Evolutionary conservation across 2,797 vertebrate genomes (phyloP), one percentile per base, ranked within the genome.

Genomic region (Danio choprae): DNA sequence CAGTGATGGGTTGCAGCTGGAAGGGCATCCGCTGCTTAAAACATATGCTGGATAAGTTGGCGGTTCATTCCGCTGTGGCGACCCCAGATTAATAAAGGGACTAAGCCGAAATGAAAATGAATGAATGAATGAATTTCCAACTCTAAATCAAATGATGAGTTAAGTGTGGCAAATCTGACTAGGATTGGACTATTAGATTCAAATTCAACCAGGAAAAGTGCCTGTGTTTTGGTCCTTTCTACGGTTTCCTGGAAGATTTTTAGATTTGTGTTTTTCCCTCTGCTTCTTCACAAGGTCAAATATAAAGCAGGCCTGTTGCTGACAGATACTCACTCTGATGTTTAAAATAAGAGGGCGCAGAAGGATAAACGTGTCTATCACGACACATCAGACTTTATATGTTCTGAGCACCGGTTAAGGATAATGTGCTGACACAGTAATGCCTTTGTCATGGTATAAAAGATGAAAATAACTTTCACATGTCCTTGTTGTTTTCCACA

Each of bases 221-320:
- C 29, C 1, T 29, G 65, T 48, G 8, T 6, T 6, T 50, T n/a
- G 67, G 5, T 46, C 65, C 11, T 22, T 12, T 65, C 6, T 41
- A 65, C 16, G 13, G 46, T 55, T 6, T 55, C 10, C 13, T 15
- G 41, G 68, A 15, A 9, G 1, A 20, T 29, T 13, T 12, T 43
- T 50, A 7, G 40, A 48, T 68, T 51, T 22, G 4, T 22, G 12
- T 18, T 29, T 69, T 62, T 60, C 67, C 60, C 9, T 56, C 20
- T 11, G 15, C 29, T 60, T 60, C 56, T 44, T 73, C 56, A 51
- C 77, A 79, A 79, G 77, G 77, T 70, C 67, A 63, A 44, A 53
- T 22, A 75, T 51, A 51, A 79, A 70, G 70, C 38, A 22, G 38
- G 16, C 8, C 22, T 78, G 76, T 29, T 62, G 38, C n/a, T 43